A percentile compares a stretch with the other conserved stretches of the same genome.
Evolutionary conservation across 2,797 vertebrate genomes (phyloP).

Genomic region (Chiloscyllium punctatum): DNA sequence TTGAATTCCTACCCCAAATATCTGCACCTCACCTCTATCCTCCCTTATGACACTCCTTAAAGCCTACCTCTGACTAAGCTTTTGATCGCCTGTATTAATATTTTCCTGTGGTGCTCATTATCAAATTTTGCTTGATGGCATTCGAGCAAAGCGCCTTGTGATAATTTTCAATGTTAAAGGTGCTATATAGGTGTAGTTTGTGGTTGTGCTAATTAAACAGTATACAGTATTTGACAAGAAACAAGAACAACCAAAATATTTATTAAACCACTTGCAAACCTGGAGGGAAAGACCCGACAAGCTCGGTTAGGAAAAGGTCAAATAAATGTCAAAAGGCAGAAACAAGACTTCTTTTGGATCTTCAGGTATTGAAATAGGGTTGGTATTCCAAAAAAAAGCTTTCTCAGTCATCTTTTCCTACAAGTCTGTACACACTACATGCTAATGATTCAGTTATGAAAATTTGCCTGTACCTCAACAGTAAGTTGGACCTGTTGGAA

Average conservation of each 20-base stretch:
- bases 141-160: no score
- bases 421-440: constrained; percentile 14
- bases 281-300: not conserved
- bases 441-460: not conserved
- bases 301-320: not conserved
- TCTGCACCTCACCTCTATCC: no score
- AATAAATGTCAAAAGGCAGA: not conserved
- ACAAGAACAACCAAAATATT: not conserved
- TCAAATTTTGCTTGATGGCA: no score
- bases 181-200: no score
- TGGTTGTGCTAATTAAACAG: not conserved
- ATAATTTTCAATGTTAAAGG: no score
- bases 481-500: not conserved
- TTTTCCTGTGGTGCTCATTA: no score
- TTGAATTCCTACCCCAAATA: no score
- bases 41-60: no score
- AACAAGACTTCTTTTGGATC: not conserved
- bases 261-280: not conserved
- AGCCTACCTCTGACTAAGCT: no score
- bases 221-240: not conserved
- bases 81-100: no score
- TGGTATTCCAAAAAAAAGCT: not conserved
- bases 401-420: not conserved
- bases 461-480: not conserved
- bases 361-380: not conserved